A percentile compares a stretch with the other conserved stretches of the same genome.
Conservation (phyloP, 2,888 invertebrate species). For the Drosophila histrio region DNA sequence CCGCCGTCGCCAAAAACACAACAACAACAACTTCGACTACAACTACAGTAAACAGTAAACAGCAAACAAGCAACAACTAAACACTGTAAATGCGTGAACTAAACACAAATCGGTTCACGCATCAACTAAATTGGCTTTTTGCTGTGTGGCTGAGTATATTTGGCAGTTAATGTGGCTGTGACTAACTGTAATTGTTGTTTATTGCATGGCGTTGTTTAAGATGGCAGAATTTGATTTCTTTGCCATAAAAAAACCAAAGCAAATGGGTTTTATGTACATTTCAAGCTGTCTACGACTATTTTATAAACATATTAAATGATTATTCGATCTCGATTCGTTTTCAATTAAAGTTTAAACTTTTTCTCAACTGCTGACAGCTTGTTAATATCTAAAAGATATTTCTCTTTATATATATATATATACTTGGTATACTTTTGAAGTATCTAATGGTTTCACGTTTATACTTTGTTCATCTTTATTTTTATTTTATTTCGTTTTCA, state of each 20-base stretch:
- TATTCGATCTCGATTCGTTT: background rate
- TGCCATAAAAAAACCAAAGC: conserved; percentile 1
- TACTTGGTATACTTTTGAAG: background rate
- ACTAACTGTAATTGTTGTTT: conserved; percentile 54
- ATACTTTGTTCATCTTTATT: conserved; percentile 7
- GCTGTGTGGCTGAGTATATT: conserved; percentile 8
- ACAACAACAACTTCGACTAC: conserved; percentile 24
- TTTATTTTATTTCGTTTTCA: background rate
- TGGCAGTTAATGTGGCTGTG: conserved; percentile 31
- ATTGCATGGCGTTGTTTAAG: conserved; percentile 15
- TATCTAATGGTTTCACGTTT: conserved; percentile 2
- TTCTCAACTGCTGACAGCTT: background rate
- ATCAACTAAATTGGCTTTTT: conserved; percentile 68
- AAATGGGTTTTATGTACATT: background rate
- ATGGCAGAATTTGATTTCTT: no score
- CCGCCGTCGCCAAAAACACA: conserved; percentile 63
- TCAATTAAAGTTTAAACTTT: conserved; percentile 1
- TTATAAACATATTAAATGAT: background rate
- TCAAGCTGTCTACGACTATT: no score
- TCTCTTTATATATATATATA: no score
- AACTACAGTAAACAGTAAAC: conserved; percentile 26
- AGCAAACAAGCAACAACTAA: conserved; percentile 28
- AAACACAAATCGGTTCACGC: conserved; percentile 70
- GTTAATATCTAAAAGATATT: background rate
- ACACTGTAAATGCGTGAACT: conserved; percentile 53